These are phyloP conservation scores for Cheirogaleus medius DNA, from an alignment of 2,113 vertebrate genomes.

Conservation along the genomic window DNA sequence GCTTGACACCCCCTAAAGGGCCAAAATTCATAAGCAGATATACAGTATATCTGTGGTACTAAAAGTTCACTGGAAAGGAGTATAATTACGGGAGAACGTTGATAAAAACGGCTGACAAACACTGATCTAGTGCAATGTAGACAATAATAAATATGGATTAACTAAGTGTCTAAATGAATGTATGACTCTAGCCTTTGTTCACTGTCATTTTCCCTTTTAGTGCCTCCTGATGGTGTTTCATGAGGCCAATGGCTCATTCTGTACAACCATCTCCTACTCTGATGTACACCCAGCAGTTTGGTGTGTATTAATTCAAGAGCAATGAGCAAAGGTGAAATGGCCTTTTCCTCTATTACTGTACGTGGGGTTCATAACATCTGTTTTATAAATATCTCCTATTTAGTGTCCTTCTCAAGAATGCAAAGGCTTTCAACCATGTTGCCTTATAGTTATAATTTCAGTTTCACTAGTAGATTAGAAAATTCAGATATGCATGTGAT, in stretches of 20 bases:
- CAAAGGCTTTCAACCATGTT: background rate
- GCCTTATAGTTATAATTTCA: background rate
- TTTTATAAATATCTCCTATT: background rate
- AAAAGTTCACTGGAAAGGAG: background rate
- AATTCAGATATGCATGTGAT: background rate
- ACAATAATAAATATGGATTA: background rate
- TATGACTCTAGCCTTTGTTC: background rate
- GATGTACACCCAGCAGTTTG: background rate
- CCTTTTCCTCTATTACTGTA: background rate
- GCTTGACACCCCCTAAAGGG: background rate
- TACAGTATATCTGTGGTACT: background rate
- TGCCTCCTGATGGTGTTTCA: background rate
- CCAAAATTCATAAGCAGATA: background rate
- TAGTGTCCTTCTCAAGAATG: background rate
- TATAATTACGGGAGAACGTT: background rate
- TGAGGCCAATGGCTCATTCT: background rate
- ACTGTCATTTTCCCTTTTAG: background rate
- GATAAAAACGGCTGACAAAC: background rate
- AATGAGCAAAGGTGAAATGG: background rate
- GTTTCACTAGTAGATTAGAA: background rate
- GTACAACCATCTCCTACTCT: background rate
- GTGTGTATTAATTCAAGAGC: background rate
- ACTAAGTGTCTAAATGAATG: background rate
- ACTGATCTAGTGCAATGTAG: background rate
- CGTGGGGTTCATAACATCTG: background rate